Percentiles rank a stretch among this genome's conserved stretches.
Conservation (phyloP, 2,888 invertebrate genomes). For the Adelognathus sp. region DNA sequence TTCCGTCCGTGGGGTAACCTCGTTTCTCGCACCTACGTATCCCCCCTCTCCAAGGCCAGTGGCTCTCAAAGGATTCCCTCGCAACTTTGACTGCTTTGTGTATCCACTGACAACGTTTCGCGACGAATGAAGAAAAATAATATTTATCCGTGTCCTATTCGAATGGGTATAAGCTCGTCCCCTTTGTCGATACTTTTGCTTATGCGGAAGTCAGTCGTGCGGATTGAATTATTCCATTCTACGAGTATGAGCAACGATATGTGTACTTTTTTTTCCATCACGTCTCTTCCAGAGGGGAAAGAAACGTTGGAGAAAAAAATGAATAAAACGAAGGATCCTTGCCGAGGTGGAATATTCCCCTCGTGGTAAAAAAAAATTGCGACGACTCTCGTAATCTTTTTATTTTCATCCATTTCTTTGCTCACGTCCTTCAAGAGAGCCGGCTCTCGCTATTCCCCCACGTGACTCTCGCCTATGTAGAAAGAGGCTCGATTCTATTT, state of each 20-base stretch:
- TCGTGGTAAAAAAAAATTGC: conserved; percentile 36
- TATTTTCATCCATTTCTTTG: neutral
- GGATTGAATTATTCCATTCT: neutral
- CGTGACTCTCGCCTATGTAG: conserved; percentile 11
- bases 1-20: conserved; percentile 37
- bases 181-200: neutral
- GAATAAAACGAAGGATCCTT: neutral
- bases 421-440: neutral
- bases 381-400: conserved; percentile 13
- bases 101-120: neutral
- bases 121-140: conserved; percentile 21
- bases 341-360: conserved; percentile 1
- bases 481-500: conserved; percentile 38
- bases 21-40: conserved; percentile 2
- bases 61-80: conserved; percentile 49
- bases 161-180: neutral
- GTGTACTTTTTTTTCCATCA: neutral
- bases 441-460: conserved; percentile 35
- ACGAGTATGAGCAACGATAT: neutral
- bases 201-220: neutral
- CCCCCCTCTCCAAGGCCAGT: conserved; percentile 27
- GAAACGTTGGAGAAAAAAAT: neutral
- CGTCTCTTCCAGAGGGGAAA: neutral
- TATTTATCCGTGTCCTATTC: conserved; percentile 20
- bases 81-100: conserved; percentile 7